Evolutionary conservation across 2,888 invertebrate species (phyloP), one percentile per base, ranked within the genome.

Genomic region (Patella pellucida): DNA sequence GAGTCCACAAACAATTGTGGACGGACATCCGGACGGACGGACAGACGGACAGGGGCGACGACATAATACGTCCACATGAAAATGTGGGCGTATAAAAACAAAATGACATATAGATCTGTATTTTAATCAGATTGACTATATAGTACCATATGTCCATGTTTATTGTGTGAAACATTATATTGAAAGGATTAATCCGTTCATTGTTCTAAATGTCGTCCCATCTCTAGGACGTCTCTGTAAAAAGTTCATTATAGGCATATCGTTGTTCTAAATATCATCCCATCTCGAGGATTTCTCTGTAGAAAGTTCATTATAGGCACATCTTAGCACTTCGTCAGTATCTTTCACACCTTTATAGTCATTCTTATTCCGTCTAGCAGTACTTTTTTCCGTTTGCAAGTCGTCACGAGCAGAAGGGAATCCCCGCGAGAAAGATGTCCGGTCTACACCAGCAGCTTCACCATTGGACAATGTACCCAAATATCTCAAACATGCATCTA

Each of bases 401-500:
- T 62, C 62, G 3, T 62, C 62, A 12, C 62, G 19, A 23, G 62
- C 62, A 23, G 62, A 23, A 23, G 62, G 62, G 12, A 19, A 62
- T 23, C 12, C 62, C 19, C 19, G 16, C 3, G 62, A 62, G 23
- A 62, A 62, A 11, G 62, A 12, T 12, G 19, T 23, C 23, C 14
- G 19, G 23, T 62, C 62, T 23, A 62, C 62, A 23, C 11, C 23
- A 23, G 19, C 62, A 19, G 23, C 62, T 62, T 62, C 62, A 23
- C 62, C 62, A 62, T 62, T 23, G 14, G 62, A 23, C 5, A 62
- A 23, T 62, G 62, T 62, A 23, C 62, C 62, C 23, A 62, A 68
- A 71, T 16, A 70, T 51, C 51, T n/a, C 50, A 86, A 77, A 74
- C 87, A 87, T n/a, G 85, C 83, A 54, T 87, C 86, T 31, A 87